Evolutionary conservation across 2,113 vertebrate species (phyloP), one percentile per base, ranked within the genome.

Genomic region (Oenanthe oenanthe): DNA sequence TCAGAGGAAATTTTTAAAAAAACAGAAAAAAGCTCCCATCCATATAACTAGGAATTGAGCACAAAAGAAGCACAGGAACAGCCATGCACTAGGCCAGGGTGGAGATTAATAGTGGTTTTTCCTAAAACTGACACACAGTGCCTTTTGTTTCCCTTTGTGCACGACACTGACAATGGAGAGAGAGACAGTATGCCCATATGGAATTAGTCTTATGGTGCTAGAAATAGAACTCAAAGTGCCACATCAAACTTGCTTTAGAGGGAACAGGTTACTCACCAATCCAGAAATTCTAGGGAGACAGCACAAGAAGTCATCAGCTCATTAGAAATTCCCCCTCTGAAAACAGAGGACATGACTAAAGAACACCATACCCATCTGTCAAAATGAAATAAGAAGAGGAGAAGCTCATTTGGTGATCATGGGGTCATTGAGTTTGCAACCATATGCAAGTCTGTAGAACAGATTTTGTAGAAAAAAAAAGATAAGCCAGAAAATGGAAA

Each of bases 401-500:
- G 32, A 86, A 83, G 6, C 21, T 40, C 12, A 6, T 77, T 56
- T 86, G 29, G 28, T 73, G 74, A 62, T 51, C 29, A 56, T 62
- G 22, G 20, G 5, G 17, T 77, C 32, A 61, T 58, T 84, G 58
- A 56, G 32, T 76, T 77, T 95, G 63, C 63, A 80, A 42, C 29
- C 56, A 34, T 63, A 34, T 36, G 34, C 24, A 62, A 83, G 28
- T 85, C 85, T 86, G 70, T 54, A 77, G 71, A 93, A 90, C 2
- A 88, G 48, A 76, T 88, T 92, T 84, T 67, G 48, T 51, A 86
- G 38, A 65, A 80, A 81, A 89, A 60, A 38, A 66, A 79, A 88
- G 91, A 94, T 96, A 95, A 88, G 72, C 40, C 4, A 6, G 43
- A 91, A 93, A 92, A 88, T 81, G 91, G 76, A 94, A 97, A 93